Conservation (phyloP, 2,113 vertebrate genomes). For the Anser brachyrhynchus region DNA sequence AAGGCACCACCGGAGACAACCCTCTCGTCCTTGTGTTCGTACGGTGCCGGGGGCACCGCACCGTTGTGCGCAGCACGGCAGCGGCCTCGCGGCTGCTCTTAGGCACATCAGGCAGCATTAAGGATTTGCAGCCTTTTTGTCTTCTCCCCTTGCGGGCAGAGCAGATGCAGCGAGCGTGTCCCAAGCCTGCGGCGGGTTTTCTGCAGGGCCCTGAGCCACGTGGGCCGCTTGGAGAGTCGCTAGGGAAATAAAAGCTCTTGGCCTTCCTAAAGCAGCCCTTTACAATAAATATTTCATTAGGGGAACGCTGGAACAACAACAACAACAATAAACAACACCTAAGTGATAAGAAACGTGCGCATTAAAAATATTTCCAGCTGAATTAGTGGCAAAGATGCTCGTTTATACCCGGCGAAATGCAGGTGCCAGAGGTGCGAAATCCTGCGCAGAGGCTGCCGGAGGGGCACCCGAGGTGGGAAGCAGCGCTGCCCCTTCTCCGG, state of each 20-base stretch:
- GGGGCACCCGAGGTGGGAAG: neutral
- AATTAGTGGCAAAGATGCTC: neutral
- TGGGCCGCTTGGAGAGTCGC: rapidly evolving
- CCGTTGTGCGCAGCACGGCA: rapidly evolving
- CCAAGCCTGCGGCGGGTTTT: rapidly evolving
- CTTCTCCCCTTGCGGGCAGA: neutral
- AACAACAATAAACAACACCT: neutral
- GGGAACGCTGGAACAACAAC: neutral
- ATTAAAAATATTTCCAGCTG: neutral
- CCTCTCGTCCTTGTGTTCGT: neutral
- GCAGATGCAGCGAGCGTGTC: neutral
- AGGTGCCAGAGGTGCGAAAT: neutral
- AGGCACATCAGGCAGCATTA: neutral
- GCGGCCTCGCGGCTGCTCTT: rapidly evolving
- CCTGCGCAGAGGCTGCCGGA: rapidly evolving
- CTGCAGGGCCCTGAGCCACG: neutral
- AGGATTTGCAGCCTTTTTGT: neutral
- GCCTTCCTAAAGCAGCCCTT: neutral
- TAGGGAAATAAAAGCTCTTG: neutral
- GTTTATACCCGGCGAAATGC: rapidly evolving
- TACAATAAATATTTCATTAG: neutral
- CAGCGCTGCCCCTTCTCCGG: rapidly evolving
- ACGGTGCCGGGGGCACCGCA: rapidly evolving
- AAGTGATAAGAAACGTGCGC: rapidly evolving
- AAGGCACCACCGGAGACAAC: neutral